Conservation (phyloP, 1,140 invertebrate genomes). For the Popillia japonica region DNA sequence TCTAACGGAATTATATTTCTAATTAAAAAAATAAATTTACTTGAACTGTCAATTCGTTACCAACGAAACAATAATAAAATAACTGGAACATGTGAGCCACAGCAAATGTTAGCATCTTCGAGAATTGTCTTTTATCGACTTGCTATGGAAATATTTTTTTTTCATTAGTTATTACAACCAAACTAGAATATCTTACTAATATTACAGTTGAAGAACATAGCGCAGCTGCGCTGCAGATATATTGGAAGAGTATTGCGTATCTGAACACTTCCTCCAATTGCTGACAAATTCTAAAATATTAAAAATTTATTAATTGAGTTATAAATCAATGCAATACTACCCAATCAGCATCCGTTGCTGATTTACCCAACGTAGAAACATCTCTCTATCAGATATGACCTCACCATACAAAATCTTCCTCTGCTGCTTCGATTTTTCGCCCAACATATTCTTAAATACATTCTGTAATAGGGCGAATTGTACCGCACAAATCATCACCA, state of each 20-base stretch:
- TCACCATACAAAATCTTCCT: constrained; percentile 10
- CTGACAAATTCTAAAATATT: constrained; percentile 3
- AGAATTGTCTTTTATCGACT: constrained; percentile 19
- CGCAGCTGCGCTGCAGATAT: not conserved
- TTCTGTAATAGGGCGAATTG: constrained; percentile 21
- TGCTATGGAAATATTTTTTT: not conserved
- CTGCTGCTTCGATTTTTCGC: not conserved
- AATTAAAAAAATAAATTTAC: not conserved
- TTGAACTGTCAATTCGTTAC: constrained; percentile 8
- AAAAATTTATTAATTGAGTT: not conserved
- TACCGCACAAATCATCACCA: not conserved
- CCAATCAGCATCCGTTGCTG: constrained; percentile 21
- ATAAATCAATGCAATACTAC: not conserved
- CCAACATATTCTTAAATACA: constrained; percentile 7
- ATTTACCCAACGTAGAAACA: constrained; percentile 5
- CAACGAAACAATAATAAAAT: constrained; percentile 37
- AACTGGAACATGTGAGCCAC: constrained; percentile 26
- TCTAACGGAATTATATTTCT: not conserved
- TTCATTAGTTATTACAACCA: too few relatives aligned
- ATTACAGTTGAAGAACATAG: not conserved
- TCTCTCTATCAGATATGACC: constrained; percentile 17
- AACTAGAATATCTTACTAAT: too few relatives aligned
- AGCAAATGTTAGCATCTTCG: constrained; percentile 2
- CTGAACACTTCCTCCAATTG: constrained; percentile 16
- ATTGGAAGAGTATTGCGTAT: constrained; percentile 20